These are phyloP conservation scores for Sphenodon punctatus DNA, from an alignment of 2,797 vertebrate species.

Conservation along the genomic window DNA sequence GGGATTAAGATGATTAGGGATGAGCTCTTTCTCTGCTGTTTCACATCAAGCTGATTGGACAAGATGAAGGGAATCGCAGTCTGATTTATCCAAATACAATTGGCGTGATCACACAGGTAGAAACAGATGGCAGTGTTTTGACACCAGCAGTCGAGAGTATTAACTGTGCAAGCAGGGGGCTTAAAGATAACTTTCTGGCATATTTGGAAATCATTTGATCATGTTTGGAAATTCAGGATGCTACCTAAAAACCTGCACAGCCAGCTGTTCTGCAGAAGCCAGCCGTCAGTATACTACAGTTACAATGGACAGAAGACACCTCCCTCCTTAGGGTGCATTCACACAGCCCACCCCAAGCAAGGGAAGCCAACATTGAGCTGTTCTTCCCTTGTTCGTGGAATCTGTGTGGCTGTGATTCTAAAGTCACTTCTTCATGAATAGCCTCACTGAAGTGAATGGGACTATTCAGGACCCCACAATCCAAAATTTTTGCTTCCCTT, in stretches of 20 bases:
- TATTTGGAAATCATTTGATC: conserved; percentile 17
- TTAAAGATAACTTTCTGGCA: conserved; percentile 7
- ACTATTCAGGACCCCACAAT: too few relatives aligned
- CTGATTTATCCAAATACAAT: neutral
- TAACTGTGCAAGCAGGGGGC: neutral
- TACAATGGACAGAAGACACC: neutral
- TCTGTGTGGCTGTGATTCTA: too few relatives aligned
- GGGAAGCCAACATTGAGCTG: too few relatives aligned
- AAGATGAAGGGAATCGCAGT: conserved; percentile 10
- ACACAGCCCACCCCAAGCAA: too few relatives aligned
- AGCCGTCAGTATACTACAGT: neutral
- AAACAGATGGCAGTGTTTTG: neutral
- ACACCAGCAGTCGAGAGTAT: neutral
- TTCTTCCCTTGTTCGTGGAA: too few relatives aligned
- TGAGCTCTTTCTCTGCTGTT: neutral
- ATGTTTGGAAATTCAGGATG: neutral
- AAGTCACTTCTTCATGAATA: too few relatives aligned
- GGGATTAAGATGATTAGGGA: neutral
- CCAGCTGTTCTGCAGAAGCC: neutral
- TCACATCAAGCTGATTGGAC: neutral
- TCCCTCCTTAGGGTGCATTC: too few relatives aligned
- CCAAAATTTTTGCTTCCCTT: too few relatives aligned
- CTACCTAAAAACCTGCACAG: neutral
- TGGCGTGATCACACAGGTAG: neutral
- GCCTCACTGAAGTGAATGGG: too few relatives aligned